Evolutionary conservation across 2,888 invertebrate species (phyloP).

Genomic region (Orchesellides sinensis): DNA sequence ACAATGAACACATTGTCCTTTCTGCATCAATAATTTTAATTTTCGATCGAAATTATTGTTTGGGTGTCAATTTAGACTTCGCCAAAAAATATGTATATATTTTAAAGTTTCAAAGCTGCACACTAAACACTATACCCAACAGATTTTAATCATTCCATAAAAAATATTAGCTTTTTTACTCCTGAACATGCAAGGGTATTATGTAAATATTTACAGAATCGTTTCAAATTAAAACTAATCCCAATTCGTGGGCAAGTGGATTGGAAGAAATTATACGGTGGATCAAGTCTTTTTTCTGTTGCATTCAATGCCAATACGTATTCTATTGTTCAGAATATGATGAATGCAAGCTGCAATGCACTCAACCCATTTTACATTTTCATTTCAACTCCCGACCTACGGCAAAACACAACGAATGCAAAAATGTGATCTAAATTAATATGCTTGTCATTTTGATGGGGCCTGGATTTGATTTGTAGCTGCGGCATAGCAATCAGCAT

Average conservation of each 20-base stretch:
- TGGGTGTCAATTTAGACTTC: neutral
- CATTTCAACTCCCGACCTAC: slow-evolving; percentile 20
- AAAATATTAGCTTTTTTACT: slow-evolving; percentile 1
- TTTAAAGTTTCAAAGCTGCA: neutral
- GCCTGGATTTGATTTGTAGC: slow-evolving; percentile 48
- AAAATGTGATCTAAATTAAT: slow-evolving; percentile 41
- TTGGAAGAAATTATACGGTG: slow-evolving; percentile 26
- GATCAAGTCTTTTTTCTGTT: neutral
- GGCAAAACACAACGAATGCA: neutral
- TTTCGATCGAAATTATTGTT: neutral
- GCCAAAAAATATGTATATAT: neutral
- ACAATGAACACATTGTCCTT: neutral
- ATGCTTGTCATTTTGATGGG: slow-evolving; percentile 36
- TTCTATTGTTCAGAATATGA: neutral
- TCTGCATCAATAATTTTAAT: slow-evolving; percentile 21
- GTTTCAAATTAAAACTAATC: slow-evolving; percentile 11
- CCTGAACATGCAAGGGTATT: neutral
- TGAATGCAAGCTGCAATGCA: too few relatives aligned
- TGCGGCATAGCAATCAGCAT: neutral
- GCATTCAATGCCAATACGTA: neutral
- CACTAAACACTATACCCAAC: neutral
- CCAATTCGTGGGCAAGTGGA: slow-evolving; percentile 27
- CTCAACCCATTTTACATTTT: neutral
- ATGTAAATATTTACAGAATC: slow-evolving; percentile 42
- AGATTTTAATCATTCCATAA: neutral